phyloP scores from a whole-genome alignment of 2,113 vertebrate species.

The Thryonomys swinderianus region DNA sequence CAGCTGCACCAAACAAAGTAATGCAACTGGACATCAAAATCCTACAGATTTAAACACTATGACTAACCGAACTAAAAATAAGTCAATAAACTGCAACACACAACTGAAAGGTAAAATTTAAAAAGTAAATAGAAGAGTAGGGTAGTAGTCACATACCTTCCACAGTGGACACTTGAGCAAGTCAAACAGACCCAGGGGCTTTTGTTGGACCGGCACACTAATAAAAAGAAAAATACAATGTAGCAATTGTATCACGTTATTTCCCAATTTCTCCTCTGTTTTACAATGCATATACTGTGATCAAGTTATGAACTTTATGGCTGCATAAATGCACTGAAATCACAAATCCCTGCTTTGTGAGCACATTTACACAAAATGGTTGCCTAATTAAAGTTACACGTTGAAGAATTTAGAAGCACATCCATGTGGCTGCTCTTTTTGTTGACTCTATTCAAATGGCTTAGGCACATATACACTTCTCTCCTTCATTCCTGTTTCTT shows the following conservation, averaged over 20 bases:
- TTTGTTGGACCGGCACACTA: constrained; percentile 99
- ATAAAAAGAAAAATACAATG: constrained; percentile 75
- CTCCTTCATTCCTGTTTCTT: constrained; percentile 43
- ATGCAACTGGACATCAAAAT: neutral
- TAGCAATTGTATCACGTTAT: constrained; percentile 65
- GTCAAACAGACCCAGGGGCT: constrained; percentile 99
- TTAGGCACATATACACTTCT: neutral
- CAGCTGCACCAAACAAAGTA: neutral
- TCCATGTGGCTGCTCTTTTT: neutral
- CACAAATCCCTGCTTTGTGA: constrained; percentile 7
- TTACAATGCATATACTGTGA: neutral
- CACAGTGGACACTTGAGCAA: constrained; percentile 97
- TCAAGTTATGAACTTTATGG: neutral
- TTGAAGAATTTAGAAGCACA: neutral
- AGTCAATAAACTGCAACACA: constrained; percentile 23
- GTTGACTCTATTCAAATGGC: neutral
- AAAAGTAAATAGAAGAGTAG: constrained; percentile 39
- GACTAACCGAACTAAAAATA: constrained; percentile 49
- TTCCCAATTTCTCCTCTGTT: constrained; percentile 52
- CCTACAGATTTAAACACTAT: neutral
- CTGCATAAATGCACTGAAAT: neutral
- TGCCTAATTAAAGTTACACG: neutral
- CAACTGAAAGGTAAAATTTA: constrained; percentile 21
- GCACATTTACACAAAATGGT: constrained; percentile 23
- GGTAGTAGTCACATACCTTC: constrained; percentile 90